Conservation (phyloP, 1,140 invertebrate species). For the Pygmarrhopalites habei region DNA sequence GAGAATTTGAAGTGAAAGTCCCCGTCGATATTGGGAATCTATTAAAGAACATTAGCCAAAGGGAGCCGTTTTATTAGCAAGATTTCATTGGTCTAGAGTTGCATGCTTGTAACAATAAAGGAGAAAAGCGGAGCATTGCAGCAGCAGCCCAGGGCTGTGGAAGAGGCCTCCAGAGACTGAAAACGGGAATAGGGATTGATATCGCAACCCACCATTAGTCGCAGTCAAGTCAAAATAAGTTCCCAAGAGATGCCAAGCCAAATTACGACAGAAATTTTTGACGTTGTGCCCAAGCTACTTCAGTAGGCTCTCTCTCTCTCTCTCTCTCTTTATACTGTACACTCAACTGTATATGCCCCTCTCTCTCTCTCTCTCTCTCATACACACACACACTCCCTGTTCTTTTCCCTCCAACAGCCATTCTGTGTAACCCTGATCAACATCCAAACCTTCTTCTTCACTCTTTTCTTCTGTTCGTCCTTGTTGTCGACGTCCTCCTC, state of each 20-base stretch:
- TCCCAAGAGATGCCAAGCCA: conserved; percentile 40
- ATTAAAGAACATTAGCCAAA: conserved; percentile 38
- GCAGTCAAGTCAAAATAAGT: conserved; percentile 40
- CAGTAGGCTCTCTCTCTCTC: background rate
- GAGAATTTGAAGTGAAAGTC: conserved; percentile 10
- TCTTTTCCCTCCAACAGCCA: no score
- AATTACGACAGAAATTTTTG: conserved; percentile 40
- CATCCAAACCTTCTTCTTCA: conserved; percentile 14
- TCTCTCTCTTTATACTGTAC: background rate
- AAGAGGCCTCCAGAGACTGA: conserved; percentile 32
- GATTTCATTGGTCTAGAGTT: conserved; percentile 34
- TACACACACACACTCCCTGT: no score
- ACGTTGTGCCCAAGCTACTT: conserved; percentile 28
- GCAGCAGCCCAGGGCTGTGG: conserved; percentile 29
- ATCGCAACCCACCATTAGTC: conserved; percentile 41
- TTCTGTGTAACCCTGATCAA: background rate
- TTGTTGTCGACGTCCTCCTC: background rate
- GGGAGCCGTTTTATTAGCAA: conserved; percentile 36
- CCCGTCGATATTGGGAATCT: conserved; percentile 37
- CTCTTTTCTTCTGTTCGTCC: no score
- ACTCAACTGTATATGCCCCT: no score
- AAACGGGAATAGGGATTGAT: conserved; percentile 40
- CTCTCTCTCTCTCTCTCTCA: no score
- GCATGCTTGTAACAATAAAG: conserved; percentile 39
- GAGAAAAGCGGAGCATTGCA: conserved; percentile 19